These are phyloP conservation scores for Sisor rabdophorus DNA, from an alignment of 2,113 vertebrate genomes.

Conservation along the genomic window DNA sequence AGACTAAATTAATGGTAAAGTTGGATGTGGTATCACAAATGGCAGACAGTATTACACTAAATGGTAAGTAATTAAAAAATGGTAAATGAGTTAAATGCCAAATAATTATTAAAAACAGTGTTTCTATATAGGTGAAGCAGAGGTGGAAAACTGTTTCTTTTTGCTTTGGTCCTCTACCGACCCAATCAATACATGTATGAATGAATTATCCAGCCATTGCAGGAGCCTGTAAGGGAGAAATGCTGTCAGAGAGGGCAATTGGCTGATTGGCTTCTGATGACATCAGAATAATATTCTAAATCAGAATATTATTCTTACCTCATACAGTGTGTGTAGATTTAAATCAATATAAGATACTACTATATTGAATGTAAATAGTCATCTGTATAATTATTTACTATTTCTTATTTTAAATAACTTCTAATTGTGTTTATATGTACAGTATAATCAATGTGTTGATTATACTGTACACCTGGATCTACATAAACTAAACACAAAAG, in stretches of 20 bases:
- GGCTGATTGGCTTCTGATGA: conserved; percentile 37
- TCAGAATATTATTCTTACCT: background rate
- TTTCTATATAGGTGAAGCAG: conserved; percentile 2
- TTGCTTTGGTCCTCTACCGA: conserved; percentile 36
- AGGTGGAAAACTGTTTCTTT: conserved; percentile 24
- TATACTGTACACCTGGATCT: too few relatives aligned
- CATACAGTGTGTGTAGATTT: background rate
- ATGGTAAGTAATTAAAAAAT: too few relatives aligned
- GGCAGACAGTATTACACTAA: too few relatives aligned
- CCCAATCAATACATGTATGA: conserved; percentile 50
- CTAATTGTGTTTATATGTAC: background rate
- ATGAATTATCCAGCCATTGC: conserved; percentile 42
- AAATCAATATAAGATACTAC: background rate
- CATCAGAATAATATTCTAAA: background rate
- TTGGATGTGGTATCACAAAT: background rate
- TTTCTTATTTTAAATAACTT: background rate
- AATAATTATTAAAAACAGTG: background rate
- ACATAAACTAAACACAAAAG: background rate
- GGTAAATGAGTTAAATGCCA: too few relatives aligned
- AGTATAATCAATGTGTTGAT: too few relatives aligned
- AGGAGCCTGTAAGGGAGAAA: conserved; percentile 22
- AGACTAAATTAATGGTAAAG: background rate
- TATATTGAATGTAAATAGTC: background rate
- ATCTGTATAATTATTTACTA: background rate
- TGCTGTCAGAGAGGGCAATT: conserved; percentile 33